Base-by-base conservation (phyloP, 2,797 vertebrate genomes). In the Huso huso region DNA sequence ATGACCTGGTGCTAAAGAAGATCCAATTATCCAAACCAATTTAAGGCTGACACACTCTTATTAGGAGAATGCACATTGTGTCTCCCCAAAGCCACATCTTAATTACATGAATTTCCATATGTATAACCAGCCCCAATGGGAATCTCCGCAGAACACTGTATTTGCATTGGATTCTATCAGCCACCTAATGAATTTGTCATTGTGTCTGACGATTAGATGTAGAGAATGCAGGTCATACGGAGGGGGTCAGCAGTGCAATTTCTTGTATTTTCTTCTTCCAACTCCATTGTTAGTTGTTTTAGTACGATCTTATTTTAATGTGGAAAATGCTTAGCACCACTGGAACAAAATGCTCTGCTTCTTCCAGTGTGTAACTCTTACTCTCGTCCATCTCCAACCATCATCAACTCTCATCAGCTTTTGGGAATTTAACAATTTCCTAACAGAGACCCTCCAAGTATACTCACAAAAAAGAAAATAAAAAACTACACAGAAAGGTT, bases 31-130 rank as follows among this genome's bases (percentile, higher is more conserved):
- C 69, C 48, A 63, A 37, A 49, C 52, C 60, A 68, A 70, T 63
- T 66, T 10, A 10, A 51, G n/a, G 48, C 63, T 70, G 72, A 73
- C 64, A 68, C 59, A 48, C 66, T 68, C 68, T 64, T 62, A 65
- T 71, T 68, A 55, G 48, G 61, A 49, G 61, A 15, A 55, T 69
- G 64, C 62, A 53, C 58, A 53, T 57, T 10, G 65, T 58, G 62
- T 60, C 53, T 73, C 57, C 72, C 68, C 64, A 70, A 73, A 73
- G 69, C 61, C 61, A 51, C 62, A 58, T 70, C 60, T 66, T 73
- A 73, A 70, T 73, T 73, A 70, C 52, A 52, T 13, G 61, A 60
- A 68, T 65, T 62, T 65, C 69, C 72, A 68, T 68, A 66, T 62
- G 50, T 59, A 48, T 62, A 63, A 66, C 58, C 10, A 51, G 51